A percentile compares a stretch with the other conserved stretches of the same genome.
These are phyloP conservation scores for Anniella stebbinsi DNA, from an alignment of 2,797 vertebrate species.

Conservation along the genomic window DNA sequence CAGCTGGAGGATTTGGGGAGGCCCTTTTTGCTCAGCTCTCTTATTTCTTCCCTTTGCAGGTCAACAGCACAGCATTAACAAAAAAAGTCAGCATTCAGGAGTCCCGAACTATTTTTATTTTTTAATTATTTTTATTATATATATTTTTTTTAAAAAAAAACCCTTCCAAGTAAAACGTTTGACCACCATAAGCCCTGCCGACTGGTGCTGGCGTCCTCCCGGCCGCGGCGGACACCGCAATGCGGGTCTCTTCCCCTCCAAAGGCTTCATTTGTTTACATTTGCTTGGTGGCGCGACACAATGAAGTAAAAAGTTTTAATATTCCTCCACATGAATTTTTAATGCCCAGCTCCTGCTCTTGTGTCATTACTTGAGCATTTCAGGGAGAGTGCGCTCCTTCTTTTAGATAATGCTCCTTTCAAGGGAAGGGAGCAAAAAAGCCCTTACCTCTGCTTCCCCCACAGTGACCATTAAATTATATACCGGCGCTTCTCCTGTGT, in stretches of 20 bases:
- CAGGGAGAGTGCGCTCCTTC: slow-evolving; percentile 55
- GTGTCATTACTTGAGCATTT: slow-evolving; percentile 77
- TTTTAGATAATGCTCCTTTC: slow-evolving; percentile 74
- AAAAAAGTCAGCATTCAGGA: background rate
- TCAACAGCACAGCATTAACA: too few relatives aligned
- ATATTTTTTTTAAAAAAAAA: too few relatives aligned
- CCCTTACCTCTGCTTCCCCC: slow-evolving; percentile 56
- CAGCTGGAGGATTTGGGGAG: background rate
- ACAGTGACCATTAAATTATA: slow-evolving; percentile 72
- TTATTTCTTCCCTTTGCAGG: background rate
- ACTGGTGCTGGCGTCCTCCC: background rate
- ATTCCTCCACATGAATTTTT: slow-evolving; percentile 78
- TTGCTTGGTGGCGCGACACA: slow-evolving; percentile 72
- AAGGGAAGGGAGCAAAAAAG: slow-evolving; percentile 43
- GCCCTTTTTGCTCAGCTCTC: background rate
- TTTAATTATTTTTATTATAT: too few relatives aligned
- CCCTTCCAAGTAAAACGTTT: background rate
- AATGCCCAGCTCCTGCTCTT: slow-evolving; percentile 76
- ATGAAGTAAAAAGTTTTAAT: slow-evolving; percentile 80
- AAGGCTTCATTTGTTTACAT: slow-evolving; percentile 73
- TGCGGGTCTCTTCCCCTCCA: slow-evolving; percentile 52
- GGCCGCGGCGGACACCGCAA: slow-evolving; percentile 21
- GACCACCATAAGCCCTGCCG: background rate
- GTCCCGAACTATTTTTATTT: too few relatives aligned
- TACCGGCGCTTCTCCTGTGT: slow-evolving; percentile 32